Conservation (phyloP, 1,140 invertebrate genomes). For the Euborellia annulipes region DNA sequence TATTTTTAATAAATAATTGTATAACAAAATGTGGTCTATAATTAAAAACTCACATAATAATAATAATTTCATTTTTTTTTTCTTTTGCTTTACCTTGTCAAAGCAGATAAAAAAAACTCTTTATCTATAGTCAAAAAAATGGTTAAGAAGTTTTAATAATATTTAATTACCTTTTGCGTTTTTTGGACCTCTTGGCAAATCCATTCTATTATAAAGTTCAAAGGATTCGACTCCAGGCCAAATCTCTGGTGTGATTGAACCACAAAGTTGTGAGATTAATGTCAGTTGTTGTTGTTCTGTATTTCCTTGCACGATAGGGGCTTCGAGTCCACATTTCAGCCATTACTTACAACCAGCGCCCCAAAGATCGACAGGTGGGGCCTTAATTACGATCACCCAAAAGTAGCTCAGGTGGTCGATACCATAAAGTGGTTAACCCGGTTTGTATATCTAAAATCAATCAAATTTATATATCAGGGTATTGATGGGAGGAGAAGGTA, state of each 20-base stretch:
- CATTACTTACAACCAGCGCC: conserved; percentile 98
- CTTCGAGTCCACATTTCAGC: conserved; percentile 95
- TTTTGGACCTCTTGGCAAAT: conserved; percentile 81
- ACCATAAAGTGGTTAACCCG: conserved; percentile 96
- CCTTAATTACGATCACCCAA: conserved; percentile 90
- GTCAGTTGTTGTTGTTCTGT: conserved; percentile 91
- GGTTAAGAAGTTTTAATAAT: no score
- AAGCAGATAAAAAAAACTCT: conserved; percentile 4
- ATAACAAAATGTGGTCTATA: neutral
- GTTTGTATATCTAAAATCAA: conserved; percentile 78
- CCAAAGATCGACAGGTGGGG: conserved; percentile 93
- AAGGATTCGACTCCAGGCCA: conserved; percentile 92
- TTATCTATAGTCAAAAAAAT: neutral
- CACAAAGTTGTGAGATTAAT: conserved; percentile 89
- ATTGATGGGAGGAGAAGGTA: no score
- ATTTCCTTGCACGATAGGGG: conserved; percentile 60
- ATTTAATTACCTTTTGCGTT: conserved; percentile 50
- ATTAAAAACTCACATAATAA: neutral
- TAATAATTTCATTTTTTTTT: no score
- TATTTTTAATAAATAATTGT: neutral
- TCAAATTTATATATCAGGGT: no score
- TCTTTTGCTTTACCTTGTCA: no score
- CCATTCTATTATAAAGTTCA: conserved; percentile 82
- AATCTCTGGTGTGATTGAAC: conserved; percentile 80
- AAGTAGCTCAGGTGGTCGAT: conserved; percentile 76